A percentile compares a stretch with the other conserved stretches of the same genome.
These are phyloP conservation scores for Engraulis encrasicolus DNA, from an alignment of 2,113 vertebrate genomes.

Conservation along the genomic window DNA sequence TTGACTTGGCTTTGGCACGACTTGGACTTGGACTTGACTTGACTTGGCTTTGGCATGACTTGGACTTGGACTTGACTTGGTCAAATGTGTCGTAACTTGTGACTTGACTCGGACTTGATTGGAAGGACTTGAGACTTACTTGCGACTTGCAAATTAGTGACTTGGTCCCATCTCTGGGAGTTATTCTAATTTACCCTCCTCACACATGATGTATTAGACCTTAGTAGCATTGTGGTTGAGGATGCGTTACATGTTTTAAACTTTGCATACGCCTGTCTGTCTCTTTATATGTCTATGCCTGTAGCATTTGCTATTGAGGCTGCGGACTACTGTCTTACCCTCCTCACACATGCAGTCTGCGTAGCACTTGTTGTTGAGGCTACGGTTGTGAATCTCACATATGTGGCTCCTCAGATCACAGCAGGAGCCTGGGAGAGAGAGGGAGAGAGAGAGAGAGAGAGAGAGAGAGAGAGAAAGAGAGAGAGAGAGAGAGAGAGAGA, in stretches of 20 bases:
- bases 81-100: too few species aligned
- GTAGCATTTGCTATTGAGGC: not conserved
- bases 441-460: too few species aligned
- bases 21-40: too few species aligned
- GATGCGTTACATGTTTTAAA: conserved; percentile 84
- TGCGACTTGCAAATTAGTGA: too few species aligned
- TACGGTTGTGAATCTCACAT: conserved; percentile 82
- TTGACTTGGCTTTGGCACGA: too few species aligned
- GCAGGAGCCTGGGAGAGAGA: conserved; percentile 75
- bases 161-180: too few species aligned
- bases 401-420: conserved; percentile 81
- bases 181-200: conserved; percentile 78
- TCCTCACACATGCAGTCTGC: conserved; percentile 87
- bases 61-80: too few species aligned
- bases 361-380: conserved; percentile 87
- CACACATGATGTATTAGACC: conserved; percentile 78
- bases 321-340: conserved; percentile 75
- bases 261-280: conserved; percentile 26
- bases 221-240: conserved; percentile 79
- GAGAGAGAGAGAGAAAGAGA: too few species aligned
- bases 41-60: too few species aligned
- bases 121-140: too few species aligned
- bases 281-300: conserved; percentile 71
- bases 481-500: too few species aligned
- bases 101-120: too few species aligned